Base-by-base conservation (phyloP, 2,113 vertebrate genomes). In the Crotalus horridus region DNA sequence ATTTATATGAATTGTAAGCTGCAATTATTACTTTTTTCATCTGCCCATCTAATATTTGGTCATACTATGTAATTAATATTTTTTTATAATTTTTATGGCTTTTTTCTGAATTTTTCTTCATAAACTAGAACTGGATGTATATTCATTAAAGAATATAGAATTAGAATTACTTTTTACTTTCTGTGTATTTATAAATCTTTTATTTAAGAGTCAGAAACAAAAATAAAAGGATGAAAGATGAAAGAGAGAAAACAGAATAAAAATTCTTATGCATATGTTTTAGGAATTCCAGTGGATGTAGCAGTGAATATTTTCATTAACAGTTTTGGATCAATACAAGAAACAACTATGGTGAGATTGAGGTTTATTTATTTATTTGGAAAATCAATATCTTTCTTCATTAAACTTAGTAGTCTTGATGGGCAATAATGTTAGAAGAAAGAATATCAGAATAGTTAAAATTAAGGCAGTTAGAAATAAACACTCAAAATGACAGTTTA, bases 241-340 rank as follows among this genome's bases (percentile, higher is more conserved):
- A 55, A 94, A 17, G 33, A 8, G 56, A 93, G 85, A 53, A 55
- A 94, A 94, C 93, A 89, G 43, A 26, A 87, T 90, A 96, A 96
- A 92, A 91, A 48, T 33, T 23, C 56, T 95, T 93, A 43, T 91
- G 13, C 94, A 93, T 96, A 95, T 95, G 91, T 94, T 94, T 39
- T 96, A 99, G 99, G 99, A 85, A 99, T 99, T 96, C 99, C 99
- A 90, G 99, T 99, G 2, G 99, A 99, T 95, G 99, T 99, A 94
- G 98, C 98, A 94, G 99, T 99, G 94, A 99, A 99, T 95, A 99
- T 99, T 97, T 99, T 99, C 97, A 99, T 99, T 97, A 99, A 99
- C 98, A 99, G 99, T 96, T 99, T 99, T 97, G 99, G 99, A 81
- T 99, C 99, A 61, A 99, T 99, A 97, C 99, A 99, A 95, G 99